Base-by-base conservation (phyloP, 1,140 invertebrate species). In the Aphidius ervi region DNA sequence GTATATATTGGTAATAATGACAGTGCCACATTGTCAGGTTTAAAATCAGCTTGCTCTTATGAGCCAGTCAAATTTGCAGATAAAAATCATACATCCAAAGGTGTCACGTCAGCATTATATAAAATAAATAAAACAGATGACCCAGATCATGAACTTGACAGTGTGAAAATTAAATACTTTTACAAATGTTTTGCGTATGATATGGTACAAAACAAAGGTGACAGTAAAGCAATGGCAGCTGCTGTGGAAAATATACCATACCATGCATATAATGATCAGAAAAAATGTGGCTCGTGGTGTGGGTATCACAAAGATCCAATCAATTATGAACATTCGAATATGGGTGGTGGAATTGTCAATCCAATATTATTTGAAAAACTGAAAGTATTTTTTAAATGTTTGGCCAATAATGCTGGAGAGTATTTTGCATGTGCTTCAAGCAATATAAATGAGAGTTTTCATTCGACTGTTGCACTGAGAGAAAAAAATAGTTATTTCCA, bases 401-500 rank as follows among this genome's bases (percentile, higher is more conserved):
- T 59, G 42, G 53, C 58, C 2, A 10, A 37, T 6, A 59, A 61
- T 39, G 63, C 60, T 23, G 1, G 45, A 40, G 56, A 64, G 52
- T 67, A 62, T 49, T 52, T 45, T 6, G 50, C 56, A 54, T 56
- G 49, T 45, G 65, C 58, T 31, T 63, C 61, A 4, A 67, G 60
- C 16, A 56, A 67, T n/a, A 48, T 57, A 3, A 67, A 67, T 60
- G 65, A 67, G 54, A 63, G 65, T 41, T 43, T 67, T 37, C 67
- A 67, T 40, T 42, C 23, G 37, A 62, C 56, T 39, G 20, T n/a
- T 5, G 4, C n/a, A n/a, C n/a, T n/a, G n/a, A n/a, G n/a, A n/a
- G n/a, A n/a, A n/a, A n/a, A n/a, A n/a, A n/a, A n/a, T n/a, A n/a
- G n/a, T n/a, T n/a, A n/a, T n/a, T n/a, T n/a, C n/a, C n/a, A n/a